phyloP scores from a whole-genome alignment of 1,140 invertebrate genomes.

The Leptopilina clavipes region DNA sequence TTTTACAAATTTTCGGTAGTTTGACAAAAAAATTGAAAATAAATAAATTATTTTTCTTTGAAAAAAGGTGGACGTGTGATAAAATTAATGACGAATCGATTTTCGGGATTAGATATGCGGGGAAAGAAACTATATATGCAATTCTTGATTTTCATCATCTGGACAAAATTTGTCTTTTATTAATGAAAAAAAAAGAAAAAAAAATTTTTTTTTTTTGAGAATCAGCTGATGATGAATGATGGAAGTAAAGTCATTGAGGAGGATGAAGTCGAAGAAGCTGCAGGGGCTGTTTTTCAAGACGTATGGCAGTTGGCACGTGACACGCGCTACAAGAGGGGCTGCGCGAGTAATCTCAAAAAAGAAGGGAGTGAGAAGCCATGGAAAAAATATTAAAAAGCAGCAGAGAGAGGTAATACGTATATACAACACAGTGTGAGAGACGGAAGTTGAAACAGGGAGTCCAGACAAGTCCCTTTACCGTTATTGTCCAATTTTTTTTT shows the following conservation, averaged over 20 bases:
- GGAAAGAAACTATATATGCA: background rate
- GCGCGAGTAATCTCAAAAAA: background rate
- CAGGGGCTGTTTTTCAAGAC: conserved; percentile 21
- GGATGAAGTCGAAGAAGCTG: conserved; percentile 2
- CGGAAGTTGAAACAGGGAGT: background rate
- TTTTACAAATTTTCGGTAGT: too few species aligned
- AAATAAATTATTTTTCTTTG: too few species aligned
- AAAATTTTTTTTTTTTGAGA: too few species aligned
- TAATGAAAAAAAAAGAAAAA: background rate
- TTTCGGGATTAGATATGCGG: background rate
- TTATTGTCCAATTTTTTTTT: conserved; percentile 3
- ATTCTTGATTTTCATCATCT: background rate
- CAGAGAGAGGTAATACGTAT: background rate
- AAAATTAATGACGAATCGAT: background rate
- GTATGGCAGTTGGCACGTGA: conserved; percentile 31
- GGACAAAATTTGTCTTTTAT: background rate
- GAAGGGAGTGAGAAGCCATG: conserved; percentile 22
- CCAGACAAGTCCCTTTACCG: background rate
- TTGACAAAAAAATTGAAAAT: too few species aligned
- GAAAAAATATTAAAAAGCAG: conserved; percentile 31
- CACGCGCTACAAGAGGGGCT: background rate
- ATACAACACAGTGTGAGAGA: background rate
- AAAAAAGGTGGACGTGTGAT: too few species aligned
- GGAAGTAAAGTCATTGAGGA: background rate
- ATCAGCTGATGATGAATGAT: conserved; percentile 26